Percentiles rank a stretch among this genome's conserved stretches.
Evolutionary conservation across 2,113 vertebrate genomes (phyloP).

Genomic region (Crocuta crocuta): DNA sequence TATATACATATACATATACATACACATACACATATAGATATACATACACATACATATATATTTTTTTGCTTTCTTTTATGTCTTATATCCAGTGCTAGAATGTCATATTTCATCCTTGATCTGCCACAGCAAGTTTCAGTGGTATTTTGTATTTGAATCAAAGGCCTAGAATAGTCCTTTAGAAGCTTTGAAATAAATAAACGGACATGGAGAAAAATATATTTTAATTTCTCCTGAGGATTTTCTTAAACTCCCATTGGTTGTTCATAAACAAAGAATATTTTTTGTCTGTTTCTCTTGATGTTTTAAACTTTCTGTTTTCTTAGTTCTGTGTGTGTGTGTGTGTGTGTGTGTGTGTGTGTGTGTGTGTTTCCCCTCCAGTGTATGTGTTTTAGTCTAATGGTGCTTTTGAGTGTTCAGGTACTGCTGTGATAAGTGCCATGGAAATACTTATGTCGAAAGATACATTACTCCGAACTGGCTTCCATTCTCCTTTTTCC

Average conservation of each 20-base stretch:
- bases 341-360: background rate
- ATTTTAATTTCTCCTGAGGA: constrained; percentile 10
- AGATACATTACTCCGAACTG: constrained; percentile 77
- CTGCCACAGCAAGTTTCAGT: background rate
- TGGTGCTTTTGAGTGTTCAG: constrained; percentile 71
- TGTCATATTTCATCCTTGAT: background rate
- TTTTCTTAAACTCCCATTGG: constrained; percentile 59
- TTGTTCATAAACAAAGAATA: constrained; percentile 52
- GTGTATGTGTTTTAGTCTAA: constrained; percentile 79
- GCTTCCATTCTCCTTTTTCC: constrained; percentile 67
- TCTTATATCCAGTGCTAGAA: background rate
- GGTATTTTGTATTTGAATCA: constrained; percentile 51
- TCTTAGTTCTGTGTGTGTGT: constrained; percentile 50
- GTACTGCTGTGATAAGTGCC: constrained; percentile 81
- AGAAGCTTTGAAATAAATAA: constrained; percentile 59
- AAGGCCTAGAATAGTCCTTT: constrained; percentile 44
- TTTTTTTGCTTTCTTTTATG: background rate
- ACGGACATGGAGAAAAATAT: background rate
- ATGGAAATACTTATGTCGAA: constrained; percentile 77
- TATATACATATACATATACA: background rate
- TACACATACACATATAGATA: background rate
- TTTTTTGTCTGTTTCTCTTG: constrained; percentile 53
- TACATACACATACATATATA: background rate
- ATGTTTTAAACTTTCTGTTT: constrained; percentile 75
- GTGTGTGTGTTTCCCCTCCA: background rate